phyloP scores from a whole-genome alignment of 2,797 vertebrate genomes.

The Tokudaia tokunoshimensis region DNA sequence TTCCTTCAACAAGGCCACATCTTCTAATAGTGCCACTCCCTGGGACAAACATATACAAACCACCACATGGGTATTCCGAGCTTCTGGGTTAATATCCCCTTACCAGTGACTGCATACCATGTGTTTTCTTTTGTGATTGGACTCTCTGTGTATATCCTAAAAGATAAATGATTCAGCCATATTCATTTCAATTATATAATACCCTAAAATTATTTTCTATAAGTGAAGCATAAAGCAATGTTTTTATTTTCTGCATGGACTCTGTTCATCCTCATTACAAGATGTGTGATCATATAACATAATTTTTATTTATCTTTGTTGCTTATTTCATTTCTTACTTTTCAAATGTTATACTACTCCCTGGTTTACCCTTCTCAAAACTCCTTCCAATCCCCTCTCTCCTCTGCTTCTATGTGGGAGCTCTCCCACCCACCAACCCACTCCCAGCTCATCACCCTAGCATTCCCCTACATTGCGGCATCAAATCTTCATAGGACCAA shows the following conservation, averaged over 20 bases:
- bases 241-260: background rate
- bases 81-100: too few species aligned
- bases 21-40: too few species aligned
- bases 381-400: too few species aligned
- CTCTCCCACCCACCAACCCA: fast-evolving
- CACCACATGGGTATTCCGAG: too few species aligned
- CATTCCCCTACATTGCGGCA: background rate
- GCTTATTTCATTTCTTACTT: background rate
- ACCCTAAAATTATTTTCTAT: background rate
- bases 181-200: background rate
- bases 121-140: too few species aligned
- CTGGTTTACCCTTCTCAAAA: background rate
- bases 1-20: too few species aligned
- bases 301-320: background rate
- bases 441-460: background rate
- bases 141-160: background rate
- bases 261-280: background rate
- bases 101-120: too few species aligned
- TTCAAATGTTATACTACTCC: background rate
- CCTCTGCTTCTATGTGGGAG: background rate
- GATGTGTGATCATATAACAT: background rate
- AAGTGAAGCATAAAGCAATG: background rate
- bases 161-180: background rate
- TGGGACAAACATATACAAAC: too few species aligned
- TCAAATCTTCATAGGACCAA: background rate